phyloP scores from a whole-genome alignment of 2,797 vertebrate genomes.

The Serranus cabrilla region DNA sequence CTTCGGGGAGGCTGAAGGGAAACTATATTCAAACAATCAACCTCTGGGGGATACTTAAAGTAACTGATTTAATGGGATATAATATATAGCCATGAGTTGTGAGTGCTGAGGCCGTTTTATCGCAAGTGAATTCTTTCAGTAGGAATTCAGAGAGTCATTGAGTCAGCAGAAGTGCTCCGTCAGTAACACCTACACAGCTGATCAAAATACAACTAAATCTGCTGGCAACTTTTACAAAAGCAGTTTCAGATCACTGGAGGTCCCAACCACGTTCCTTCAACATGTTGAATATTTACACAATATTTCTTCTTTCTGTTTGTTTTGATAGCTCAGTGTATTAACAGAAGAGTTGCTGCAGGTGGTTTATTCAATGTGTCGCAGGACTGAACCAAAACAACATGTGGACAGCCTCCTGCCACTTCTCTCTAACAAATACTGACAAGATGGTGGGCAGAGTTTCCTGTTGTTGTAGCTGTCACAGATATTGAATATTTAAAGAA shows the following conservation, averaged over 20 bases:
- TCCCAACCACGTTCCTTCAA: background rate
- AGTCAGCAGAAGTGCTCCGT: constrained; percentile 27
- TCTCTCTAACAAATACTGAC: background rate
- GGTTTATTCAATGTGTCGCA: background rate
- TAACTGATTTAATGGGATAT: constrained; percentile 10
- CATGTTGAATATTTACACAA: background rate
- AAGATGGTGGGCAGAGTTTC: background rate
- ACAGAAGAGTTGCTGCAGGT: background rate
- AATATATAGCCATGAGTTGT: constrained; percentile 5
- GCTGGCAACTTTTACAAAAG: constrained; percentile 14
- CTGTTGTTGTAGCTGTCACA: background rate
- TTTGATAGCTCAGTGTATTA: background rate
- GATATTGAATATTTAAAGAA: background rate
- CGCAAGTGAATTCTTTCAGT: constrained; percentile 30
- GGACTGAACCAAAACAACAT: background rate
- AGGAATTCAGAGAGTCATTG: constrained; percentile 15
- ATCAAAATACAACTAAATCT: constrained; percentile 31
- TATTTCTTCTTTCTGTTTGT: background rate
- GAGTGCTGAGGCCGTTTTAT: constrained; percentile 18
- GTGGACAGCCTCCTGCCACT: background rate
- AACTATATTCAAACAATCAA: constrained; percentile 16
- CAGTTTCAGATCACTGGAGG: background rate
- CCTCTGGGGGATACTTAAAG: constrained; percentile 2
- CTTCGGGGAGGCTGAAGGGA: constrained; percentile 6
- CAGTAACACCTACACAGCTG: constrained; percentile 30